Percentiles rank a stretch among this genome's conserved stretches.
phyloP scores from a whole-genome alignment of 2,113 vertebrate genomes.

The Cinclus mexicanus region DNA sequence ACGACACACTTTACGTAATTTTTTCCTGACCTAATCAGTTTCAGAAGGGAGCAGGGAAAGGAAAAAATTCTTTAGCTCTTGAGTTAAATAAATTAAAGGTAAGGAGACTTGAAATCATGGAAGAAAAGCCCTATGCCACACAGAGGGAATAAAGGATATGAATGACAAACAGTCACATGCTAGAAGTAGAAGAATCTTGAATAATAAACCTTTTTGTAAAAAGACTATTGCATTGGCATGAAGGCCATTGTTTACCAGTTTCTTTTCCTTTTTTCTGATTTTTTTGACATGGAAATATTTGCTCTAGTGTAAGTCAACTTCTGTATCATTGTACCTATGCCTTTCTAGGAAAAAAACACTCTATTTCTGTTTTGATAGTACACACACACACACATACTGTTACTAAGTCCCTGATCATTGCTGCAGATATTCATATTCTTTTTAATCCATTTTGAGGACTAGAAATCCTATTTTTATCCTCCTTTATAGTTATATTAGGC shows the following conservation, averaged over 20 bases:
- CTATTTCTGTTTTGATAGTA: not conserved
- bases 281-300: not conserved
- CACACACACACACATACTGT: fast-evolving
- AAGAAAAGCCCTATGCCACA: not conserved
- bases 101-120: not conserved
- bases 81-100: not conserved
- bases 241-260: not conserved
- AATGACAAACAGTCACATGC: not conserved
- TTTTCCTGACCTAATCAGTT: not conserved
- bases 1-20: fast-evolving
- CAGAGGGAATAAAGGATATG: not conserved
- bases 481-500: not conserved
- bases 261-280: not conserved
- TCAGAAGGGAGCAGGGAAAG: not conserved
- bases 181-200: not conserved
- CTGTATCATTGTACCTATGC: not conserved
- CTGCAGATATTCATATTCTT: not conserved
- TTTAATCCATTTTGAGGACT: not conserved
- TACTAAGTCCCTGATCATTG: not conserved
- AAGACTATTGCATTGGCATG: not conserved
- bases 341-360: not conserved
- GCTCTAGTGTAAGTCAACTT: not conserved
- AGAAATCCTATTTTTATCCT: not conserved
- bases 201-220: not conserved
- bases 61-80: not conserved